Percentiles rank a stretch among this genome's conserved stretches.
Conservation (phyloP, 2,113 vertebrate genomes). For the Pogona vitticeps region DNA sequence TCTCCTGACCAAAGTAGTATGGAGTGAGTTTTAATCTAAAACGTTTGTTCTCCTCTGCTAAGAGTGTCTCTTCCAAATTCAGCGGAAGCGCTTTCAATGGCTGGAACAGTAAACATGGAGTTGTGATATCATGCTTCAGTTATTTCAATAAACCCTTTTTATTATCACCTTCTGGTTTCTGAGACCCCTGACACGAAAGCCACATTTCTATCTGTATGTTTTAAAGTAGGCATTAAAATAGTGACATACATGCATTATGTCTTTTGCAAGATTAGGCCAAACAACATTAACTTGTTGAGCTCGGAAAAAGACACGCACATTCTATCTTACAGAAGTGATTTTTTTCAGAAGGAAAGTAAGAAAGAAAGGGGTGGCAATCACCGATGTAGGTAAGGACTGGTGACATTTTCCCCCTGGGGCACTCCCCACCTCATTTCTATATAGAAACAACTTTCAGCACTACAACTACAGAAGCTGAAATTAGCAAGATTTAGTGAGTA, state of each 20-base stretch:
- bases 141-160: background rate
- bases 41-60: background rate
- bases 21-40: background rate
- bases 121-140: background rate
- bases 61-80: background rate
- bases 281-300: background rate
- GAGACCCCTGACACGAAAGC: background rate
- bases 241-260: background rate
- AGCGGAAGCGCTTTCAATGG: background rate
- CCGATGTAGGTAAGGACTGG: background rate
- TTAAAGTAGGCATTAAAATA: background rate
- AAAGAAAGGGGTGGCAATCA: background rate
- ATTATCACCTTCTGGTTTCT: background rate
- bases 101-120: background rate
- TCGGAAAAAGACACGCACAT: background rate
- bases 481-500: slow-evolving; percentile 25
- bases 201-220: background rate
- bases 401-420: slow-evolving; percentile 12
- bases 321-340: background rate
- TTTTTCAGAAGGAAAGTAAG: background rate
- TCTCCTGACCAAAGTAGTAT: background rate
- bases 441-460: slow-evolving; percentile 35
- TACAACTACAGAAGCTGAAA: background rate
- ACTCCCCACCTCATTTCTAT: slow-evolving; percentile 14
- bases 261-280: background rate